Conservation (phyloP, 1,140 invertebrate species). For the Drosophila oshimai region DNA sequence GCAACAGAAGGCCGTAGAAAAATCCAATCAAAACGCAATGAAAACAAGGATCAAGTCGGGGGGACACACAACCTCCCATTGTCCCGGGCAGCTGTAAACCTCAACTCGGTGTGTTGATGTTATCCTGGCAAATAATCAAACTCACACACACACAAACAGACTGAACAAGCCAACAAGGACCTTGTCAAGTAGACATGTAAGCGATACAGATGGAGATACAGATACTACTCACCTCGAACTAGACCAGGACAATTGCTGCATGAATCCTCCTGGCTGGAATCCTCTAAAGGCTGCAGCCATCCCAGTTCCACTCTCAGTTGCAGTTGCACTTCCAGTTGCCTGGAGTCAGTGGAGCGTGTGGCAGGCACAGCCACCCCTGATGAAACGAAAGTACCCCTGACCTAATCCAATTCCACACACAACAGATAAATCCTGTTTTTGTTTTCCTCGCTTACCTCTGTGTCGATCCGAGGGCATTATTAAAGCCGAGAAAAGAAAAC, state of each 20-base stretch:
- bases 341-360: constrained; percentile 52
- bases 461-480: background rate
- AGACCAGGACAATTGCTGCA: constrained; percentile 39
- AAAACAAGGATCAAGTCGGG: constrained; percentile 47
- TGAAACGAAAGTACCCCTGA: constrained; percentile 30
- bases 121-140: constrained; percentile 76
- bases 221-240: constrained; percentile 10
- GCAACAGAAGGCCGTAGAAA: constrained; percentile 65
- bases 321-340: background rate
- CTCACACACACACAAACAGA: constrained; percentile 10
- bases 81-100: constrained; percentile 26
- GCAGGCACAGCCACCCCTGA: constrained; percentile 61
- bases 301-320: constrained; percentile 13
- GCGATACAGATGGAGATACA: constrained; percentile 63
- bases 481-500: constrained; percentile 31
- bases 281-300: constrained; percentile 5
- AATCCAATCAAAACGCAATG: constrained; percentile 79
- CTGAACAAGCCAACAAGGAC: constrained; percentile 59
- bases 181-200: constrained; percentile 69
- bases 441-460: constrained; percentile 37
- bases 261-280: constrained; percentile 9
- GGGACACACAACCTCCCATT: constrained; percentile 35
- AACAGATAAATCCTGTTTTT: constrained; percentile 76
- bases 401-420: constrained; percentile 71
- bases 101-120: constrained; percentile 62